These are phyloP conservation scores for Philopotamus ludificatus DNA, from an alignment of 1,140 invertebrate species.

Conservation along the genomic window DNA sequence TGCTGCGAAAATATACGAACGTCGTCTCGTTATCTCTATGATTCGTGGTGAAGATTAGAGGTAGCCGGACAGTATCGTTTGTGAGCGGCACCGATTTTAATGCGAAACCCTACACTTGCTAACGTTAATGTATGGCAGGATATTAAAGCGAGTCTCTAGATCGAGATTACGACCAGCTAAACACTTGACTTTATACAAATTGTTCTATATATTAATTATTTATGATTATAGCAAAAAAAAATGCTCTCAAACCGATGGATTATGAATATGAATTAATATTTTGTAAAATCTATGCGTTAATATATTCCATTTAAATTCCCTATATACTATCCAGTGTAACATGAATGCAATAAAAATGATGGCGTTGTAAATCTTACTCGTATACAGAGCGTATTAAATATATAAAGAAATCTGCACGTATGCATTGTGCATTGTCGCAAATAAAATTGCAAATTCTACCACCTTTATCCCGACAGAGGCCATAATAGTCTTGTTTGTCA, in stretches of 20 bases:
- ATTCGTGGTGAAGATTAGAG: constrained; percentile 34
- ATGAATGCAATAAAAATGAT: no score
- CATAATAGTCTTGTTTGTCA: constrained; percentile 37
- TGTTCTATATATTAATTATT: no score
- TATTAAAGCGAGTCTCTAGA: constrained; percentile 12
- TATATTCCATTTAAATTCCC: constrained; percentile 3
- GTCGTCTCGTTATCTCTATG: constrained; percentile 31
- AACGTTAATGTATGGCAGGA: constrained; percentile 22
- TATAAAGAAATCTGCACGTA: not conserved
- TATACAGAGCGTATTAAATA: not conserved
- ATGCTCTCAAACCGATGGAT: no score
- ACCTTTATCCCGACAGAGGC: constrained; percentile 21
- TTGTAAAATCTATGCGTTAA: not conserved
- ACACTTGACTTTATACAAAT: not conserved
- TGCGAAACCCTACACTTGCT: constrained; percentile 27
- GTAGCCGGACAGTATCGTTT: not conserved
- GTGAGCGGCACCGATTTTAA: constrained; percentile 28
- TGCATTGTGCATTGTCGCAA: constrained; percentile 13
- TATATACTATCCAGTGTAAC: no score
- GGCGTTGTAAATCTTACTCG: no score
- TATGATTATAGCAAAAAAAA: no score
- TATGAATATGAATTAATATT: no score
- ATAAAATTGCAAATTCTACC: constrained; percentile 33
- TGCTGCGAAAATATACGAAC: not conserved
- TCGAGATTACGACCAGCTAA: not conserved